Conservation (phyloP, 1,140 invertebrate species). For the Drosophila aff. region DNA sequence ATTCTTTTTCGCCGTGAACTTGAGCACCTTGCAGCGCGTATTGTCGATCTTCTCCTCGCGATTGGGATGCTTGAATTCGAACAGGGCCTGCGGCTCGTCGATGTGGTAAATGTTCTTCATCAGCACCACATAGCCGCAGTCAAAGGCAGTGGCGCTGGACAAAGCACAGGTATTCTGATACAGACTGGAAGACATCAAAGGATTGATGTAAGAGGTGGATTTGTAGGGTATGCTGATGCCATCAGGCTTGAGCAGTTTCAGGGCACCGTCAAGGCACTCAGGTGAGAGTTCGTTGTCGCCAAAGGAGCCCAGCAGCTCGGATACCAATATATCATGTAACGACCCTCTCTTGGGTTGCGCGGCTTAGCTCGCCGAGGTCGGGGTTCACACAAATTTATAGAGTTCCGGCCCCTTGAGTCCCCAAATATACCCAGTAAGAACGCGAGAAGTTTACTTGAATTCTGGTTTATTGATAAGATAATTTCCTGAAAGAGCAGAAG, state of each 20-base stretch:
- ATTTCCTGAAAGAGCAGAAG: no score
- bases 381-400: no score
- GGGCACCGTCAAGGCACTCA: constrained; percentile 98
- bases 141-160: constrained; percentile 45
- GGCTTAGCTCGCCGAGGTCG: no score
- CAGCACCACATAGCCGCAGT: constrained; percentile 94
- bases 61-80: constrained; percentile 96
- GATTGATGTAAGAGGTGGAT: constrained; percentile 96
- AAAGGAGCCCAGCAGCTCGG: constrained; percentile 98
- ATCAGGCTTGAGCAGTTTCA: constrained; percentile 93
- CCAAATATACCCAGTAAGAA: no score
- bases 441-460: no score
- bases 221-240: constrained; percentile 96
- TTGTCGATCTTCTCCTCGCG: constrained; percentile 89
- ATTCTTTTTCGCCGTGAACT: constrained; percentile 90
- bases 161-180: constrained; percentile 85
- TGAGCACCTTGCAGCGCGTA: constrained; percentile 89
- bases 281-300: constrained; percentile 99
- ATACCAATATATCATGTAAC: constrained; percentile 98
- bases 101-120: constrained; percentile 96
- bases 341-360: no score
- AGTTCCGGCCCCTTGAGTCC: no score
- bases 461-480: no score
- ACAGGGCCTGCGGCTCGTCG: constrained; percentile 91
- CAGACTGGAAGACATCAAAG: constrained; percentile 88